Base-by-base conservation (phyloP, 2,113 vertebrate genomes). In the Donacobius atricapilla region DNA sequence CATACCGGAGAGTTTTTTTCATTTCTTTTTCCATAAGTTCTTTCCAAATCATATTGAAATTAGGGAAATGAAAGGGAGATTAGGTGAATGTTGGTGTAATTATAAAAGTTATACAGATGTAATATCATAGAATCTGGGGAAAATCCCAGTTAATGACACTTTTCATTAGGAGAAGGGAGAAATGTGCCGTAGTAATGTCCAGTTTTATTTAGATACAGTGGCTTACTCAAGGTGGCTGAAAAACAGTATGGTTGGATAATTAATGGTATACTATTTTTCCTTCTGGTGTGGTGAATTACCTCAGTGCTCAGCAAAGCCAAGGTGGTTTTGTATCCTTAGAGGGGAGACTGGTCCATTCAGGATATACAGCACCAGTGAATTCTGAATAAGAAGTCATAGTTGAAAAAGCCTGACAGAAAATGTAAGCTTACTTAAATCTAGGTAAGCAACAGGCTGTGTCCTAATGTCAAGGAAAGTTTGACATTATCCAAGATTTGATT, bases 271-370 rank as follows among this genome's bases (percentile, higher is more conserved):
- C 1, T 53, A 1, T 54, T 45, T 85, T 83, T 13, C 21, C 8
- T 54, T 37, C 37, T 75, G 28, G 15, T 24, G 61, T 37, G 24
- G 10, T 7, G 28, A 70, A 44, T 40, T 45, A 30, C 10, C 3
- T 31, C 72, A 60, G 15, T 21, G 7, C 27, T 81, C 37, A 65
- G 13, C 24, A 88, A 58, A 71, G 18, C 12, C 56, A 54, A 42
- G 23, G 10, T 4, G 7, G 8, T 33, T 89, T 64, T n/a, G 4
- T 21, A 6, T 58, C 73, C 24, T 79, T 19, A 15, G 19, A 7
- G 7, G 22, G 17, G 61, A 58, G 35, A 37, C 11, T 13, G 12
- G 7, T 51, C 12, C 1, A 0, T 42, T 50, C 23, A 61, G 28
- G n/a, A 14, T 45, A 33, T 13, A 31, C 2, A 54, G 0, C 20